Percentiles rank a stretch among this genome's conserved stretches.
These are phyloP conservation scores for Valencia hispanica DNA, from an alignment of 2,797 vertebrate genomes.

Conservation along the genomic window DNA sequence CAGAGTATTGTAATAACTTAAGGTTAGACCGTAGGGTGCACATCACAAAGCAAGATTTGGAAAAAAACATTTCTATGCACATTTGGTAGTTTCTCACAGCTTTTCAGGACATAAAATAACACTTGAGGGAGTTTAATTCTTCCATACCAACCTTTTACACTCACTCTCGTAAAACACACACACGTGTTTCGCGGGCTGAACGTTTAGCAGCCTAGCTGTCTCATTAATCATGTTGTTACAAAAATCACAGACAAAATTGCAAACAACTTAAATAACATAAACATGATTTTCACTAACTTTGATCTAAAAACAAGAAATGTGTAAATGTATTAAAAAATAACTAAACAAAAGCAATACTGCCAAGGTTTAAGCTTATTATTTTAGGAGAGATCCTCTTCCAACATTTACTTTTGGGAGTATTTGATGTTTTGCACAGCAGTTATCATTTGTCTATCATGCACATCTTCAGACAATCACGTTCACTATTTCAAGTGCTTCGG, in stretches of 20 bases:
- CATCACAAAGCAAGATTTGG: conserved; percentile 62
- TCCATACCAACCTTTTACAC: conserved; percentile 42
- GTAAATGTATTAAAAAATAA: conserved; percentile 43
- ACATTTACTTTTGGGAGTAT: conserved; percentile 33
- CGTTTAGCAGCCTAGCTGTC: conserved; percentile 44
- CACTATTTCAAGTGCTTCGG: conserved; percentile 39
- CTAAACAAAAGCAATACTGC: conserved; percentile 54
- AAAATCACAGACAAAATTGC: conserved; percentile 37
- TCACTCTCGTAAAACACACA: conserved; percentile 44
- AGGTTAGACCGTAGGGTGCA: conserved; percentile 58
- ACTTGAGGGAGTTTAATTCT: conserved; percentile 57
- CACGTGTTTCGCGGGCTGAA: conserved; percentile 31
- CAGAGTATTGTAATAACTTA: conserved; percentile 44
- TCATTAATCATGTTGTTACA: conserved; percentile 48
- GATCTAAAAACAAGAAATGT: conserved; percentile 59
- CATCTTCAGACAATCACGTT: conserved; percentile 42
- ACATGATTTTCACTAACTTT: conserved; percentile 43
- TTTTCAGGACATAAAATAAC: conserved; percentile 74
- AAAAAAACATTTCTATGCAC: conserved; percentile 73
- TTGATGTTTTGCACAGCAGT: conserved; percentile 40
- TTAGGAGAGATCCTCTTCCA: conserved; percentile 28
- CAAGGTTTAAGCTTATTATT: conserved; percentile 14
- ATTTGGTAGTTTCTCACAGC: conserved; percentile 82
- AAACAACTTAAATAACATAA: conserved; percentile 72
- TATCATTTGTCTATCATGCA: conserved; percentile 47